Percentiles rank a stretch among this genome's conserved stretches.
Conservation (phyloP, 1,140 invertebrate genomes). For the Cotesia vestalis region DNA sequence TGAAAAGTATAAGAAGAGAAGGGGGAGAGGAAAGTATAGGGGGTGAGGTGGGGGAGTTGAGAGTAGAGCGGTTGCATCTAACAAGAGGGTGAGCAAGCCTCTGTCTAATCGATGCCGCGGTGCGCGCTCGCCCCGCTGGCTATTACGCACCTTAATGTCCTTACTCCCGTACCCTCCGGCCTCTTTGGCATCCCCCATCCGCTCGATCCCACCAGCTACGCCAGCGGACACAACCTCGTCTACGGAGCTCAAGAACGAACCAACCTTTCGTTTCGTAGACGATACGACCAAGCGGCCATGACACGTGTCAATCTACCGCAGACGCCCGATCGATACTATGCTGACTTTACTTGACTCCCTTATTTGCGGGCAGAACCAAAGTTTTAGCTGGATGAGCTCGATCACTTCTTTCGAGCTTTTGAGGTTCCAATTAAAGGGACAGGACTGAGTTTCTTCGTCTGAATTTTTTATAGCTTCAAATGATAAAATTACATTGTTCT, state of each 20-base stretch:
- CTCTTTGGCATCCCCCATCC: conserved; percentile 36
- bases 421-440: no score
- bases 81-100: conserved; percentile 57
- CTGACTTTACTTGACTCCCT: no score
- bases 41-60: conserved; percentile 35
- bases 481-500: no score
- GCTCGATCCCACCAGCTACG: not conserved
- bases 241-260: conserved; percentile 19
- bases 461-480: no score
- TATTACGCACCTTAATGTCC: conserved; percentile 68
- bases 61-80: conserved; percentile 49
- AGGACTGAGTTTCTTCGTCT: no score
- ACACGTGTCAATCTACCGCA: conserved; percentile 67
- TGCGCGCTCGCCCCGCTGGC: conserved; percentile 65
- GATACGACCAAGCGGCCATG: conserved; percentile 59
- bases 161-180: conserved; percentile 47
- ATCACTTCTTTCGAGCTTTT: no score
- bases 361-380: conserved; percentile 34
- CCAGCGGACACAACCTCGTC: not conserved
- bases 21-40: conserved; percentile 40
- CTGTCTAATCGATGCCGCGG: conserved; percentile 66
- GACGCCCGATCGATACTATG: conserved; percentile 64
- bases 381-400: no score
- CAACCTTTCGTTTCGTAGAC: conserved; percentile 7
- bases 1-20: conserved; percentile 31